phyloP scores from a whole-genome alignment of 2,113 vertebrate species.

The Chloropsis hardwickii region DNA sequence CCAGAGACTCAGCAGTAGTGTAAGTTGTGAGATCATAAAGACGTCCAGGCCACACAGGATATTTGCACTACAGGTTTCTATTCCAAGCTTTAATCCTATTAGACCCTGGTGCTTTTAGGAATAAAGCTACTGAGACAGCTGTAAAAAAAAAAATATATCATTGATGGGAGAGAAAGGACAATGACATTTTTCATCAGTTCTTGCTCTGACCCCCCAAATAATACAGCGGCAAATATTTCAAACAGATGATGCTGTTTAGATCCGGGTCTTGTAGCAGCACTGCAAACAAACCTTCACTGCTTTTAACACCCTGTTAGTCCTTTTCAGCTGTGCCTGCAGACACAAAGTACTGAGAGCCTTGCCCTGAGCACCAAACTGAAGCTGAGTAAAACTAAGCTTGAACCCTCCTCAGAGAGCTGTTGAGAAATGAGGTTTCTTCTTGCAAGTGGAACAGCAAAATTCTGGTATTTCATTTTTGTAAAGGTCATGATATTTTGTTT shows the following conservation, averaged over 20 bases:
- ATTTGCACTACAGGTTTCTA: background rate
- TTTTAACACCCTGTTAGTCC: background rate
- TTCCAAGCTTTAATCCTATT: constrained; percentile 20
- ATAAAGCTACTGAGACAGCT: background rate
- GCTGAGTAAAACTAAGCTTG: background rate
- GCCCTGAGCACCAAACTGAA: background rate
- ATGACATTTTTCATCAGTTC: background rate
- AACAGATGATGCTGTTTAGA: background rate
- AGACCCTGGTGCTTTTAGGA: background rate
- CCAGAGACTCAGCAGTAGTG: background rate
- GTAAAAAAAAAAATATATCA: background rate
- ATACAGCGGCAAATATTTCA: background rate
- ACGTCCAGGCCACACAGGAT: background rate
- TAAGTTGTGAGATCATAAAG: background rate
- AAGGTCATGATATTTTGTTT: background rate
- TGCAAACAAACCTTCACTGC: background rate
- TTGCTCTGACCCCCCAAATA: background rate
- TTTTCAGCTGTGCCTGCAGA: background rate
- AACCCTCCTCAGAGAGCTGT: background rate
- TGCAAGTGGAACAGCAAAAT: background rate
- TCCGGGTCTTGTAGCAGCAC: background rate
- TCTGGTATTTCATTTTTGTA: background rate
- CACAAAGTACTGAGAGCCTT: rapidly evolving
- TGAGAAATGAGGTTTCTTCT: background rate
- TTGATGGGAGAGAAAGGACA: background rate